A percentile compares a stretch with the other conserved stretches of the same genome.
phyloP scores from a whole-genome alignment of 2,888 invertebrate species.

The Meliscaeva auricollis region DNA sequence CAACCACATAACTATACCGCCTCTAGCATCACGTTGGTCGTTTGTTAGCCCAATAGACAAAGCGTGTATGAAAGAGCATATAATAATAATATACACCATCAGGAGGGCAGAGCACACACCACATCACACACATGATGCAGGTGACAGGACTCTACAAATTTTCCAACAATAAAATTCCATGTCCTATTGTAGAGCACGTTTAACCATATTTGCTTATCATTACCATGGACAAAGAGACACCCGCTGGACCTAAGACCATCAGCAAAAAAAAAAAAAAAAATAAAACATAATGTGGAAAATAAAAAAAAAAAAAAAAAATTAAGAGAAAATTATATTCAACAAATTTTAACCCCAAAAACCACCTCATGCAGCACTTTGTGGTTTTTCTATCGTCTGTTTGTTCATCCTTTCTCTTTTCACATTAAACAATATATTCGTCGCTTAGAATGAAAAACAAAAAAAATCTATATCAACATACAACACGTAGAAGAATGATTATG shows the following conservation, averaged over 20 bases:
- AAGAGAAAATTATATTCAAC: slow-evolving; percentile 77
- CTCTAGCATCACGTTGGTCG: slow-evolving; percentile 47
- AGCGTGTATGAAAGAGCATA: slow-evolving; percentile 24
- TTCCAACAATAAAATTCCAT: slow-evolving; percentile 35
- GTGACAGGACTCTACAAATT: slow-evolving; percentile 57
- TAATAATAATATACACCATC: not conserved
- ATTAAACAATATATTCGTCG: slow-evolving; percentile 2
- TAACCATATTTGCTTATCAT: slow-evolving; percentile 74
- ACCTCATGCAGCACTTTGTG: slow-evolving; percentile 64
- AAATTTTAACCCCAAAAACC: slow-evolving; percentile 61
- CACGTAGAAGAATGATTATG: slow-evolving; percentile 71
- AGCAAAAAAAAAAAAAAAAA: not conserved
- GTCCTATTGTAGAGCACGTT: slow-evolving; percentile 54
- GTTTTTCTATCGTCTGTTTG: slow-evolving; percentile 35
- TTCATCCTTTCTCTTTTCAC: slow-evolving; percentile 65
- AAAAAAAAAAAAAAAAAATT: slow-evolving; percentile 10
- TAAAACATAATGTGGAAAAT: not conserved
- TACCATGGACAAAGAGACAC: slow-evolving; percentile 69
- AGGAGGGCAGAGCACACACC: not conserved
- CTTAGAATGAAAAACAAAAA: not conserved
- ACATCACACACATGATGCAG: slow-evolving; percentile 52
- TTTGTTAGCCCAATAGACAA: slow-evolving; percentile 51
- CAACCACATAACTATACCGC: slow-evolving; percentile 8
- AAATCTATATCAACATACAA: slow-evolving; percentile 41
- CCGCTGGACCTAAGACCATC: slow-evolving; percentile 54